phyloP scores from a whole-genome alignment of 2,113 vertebrate genomes.

The Pristiophorus japonicus region DNA sequence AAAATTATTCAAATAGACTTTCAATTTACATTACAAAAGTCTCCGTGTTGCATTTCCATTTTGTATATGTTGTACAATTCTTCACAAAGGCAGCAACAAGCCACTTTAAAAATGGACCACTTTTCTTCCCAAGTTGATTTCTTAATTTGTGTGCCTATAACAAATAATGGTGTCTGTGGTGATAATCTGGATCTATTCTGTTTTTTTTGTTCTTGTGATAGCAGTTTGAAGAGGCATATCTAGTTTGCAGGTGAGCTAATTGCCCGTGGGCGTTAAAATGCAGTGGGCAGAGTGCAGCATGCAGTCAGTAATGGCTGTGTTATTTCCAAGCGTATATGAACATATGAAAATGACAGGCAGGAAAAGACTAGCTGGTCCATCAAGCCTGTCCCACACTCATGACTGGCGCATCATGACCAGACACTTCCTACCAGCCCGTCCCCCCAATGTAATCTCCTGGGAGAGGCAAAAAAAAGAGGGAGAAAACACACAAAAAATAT shows the following conservation, averaged over 20 bases:
- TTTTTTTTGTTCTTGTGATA: not conserved
- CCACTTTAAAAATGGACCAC: not conserved
- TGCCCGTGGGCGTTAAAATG: not conserved
- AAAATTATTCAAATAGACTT: not conserved
- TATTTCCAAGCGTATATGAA: not conserved
- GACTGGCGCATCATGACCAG: not conserved
- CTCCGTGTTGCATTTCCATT: not conserved
- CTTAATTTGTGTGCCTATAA: not conserved
- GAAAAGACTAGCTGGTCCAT: not conserved
- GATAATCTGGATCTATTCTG: not conserved
- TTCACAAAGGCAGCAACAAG: not conserved
- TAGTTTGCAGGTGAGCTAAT: not conserved
- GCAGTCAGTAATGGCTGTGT: not conserved
- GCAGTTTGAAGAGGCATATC: not conserved
- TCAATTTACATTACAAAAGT: not conserved
- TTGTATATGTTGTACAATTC: not conserved
- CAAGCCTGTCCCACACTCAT: not conserved
- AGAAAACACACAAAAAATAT: not conserved
- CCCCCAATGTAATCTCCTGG: not conserved
- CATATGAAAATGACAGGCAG: not conserved
- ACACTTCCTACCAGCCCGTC: not conserved
- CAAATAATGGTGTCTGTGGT: not conserved
- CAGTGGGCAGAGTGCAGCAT: not conserved
- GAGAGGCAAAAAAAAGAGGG: not conserved
- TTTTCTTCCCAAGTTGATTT: not conserved